A percentile compares a stretch with the other conserved stretches of the same genome.
These are phyloP conservation scores for Apamea anceps DNA, from an alignment of 2,888 invertebrate genomes.

Conservation along the genomic window DNA sequence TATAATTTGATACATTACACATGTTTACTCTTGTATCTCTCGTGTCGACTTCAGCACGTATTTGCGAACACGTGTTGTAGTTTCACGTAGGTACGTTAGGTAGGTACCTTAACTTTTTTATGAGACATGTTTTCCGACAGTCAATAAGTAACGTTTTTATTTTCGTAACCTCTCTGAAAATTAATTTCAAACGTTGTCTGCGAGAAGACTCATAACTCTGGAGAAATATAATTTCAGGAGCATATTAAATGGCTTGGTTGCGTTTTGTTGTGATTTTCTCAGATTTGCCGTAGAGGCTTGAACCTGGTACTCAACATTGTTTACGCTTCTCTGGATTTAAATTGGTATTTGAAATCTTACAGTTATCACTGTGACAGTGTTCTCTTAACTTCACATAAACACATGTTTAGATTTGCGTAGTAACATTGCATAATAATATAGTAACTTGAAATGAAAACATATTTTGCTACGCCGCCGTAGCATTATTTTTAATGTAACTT, in stretches of 20 bases:
- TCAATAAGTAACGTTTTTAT: constrained; percentile 47
- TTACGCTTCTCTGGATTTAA: background rate
- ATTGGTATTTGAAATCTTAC: constrained; percentile 16
- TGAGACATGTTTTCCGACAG: constrained; percentile 32
- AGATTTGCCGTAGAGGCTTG: background rate
- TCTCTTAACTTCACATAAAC: background rate
- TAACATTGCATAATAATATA: background rate
- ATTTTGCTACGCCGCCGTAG: constrained; percentile 16
- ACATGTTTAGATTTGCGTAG: background rate
- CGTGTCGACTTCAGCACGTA: constrained; percentile 4
- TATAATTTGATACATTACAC: constrained; percentile 10
- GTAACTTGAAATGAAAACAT: background rate
- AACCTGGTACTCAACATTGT: background rate
- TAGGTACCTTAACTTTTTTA: constrained; percentile 36
- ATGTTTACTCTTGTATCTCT: constrained; percentile 12
- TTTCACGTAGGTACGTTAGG: background rate
- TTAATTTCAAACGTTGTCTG: constrained; percentile 51
- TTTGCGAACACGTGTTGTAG: constrained; percentile 20
- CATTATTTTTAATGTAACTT: constrained; percentile 7
- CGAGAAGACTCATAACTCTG: constrained; percentile 50
- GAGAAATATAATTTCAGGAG: constrained; percentile 55
- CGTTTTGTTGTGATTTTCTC: constrained; percentile 25
- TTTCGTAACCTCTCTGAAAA: constrained; percentile 37
- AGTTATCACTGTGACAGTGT: background rate
- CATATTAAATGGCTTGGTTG: constrained; percentile 51